Percentiles rank a stretch among this genome's conserved stretches.
Conservation (phyloP, 2,888 invertebrate genomes). For the Drosophila hamatofila region DNA sequence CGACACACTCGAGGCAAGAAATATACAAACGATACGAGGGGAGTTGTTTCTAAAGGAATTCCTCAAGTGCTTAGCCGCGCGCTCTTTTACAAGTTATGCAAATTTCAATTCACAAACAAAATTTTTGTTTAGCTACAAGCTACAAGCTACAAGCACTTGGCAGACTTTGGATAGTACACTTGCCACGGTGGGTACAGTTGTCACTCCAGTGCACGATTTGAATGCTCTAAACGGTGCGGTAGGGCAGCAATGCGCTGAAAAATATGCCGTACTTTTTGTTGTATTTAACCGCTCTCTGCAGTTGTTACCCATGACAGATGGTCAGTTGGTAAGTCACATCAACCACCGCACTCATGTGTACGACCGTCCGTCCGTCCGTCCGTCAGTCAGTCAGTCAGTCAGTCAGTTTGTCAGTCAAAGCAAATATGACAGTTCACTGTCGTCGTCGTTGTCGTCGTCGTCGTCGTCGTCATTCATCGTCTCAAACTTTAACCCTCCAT, state of each 20-base stretch:
- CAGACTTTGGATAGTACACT: conserved; percentile 50
- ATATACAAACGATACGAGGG: conserved; percentile 43
- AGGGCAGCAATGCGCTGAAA: conserved; percentile 50
- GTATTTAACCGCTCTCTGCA: conserved; percentile 16
- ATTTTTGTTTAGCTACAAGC: conserved; percentile 36
- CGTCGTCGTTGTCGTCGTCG: conserved; percentile 39
- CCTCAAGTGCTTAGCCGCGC: conserved; percentile 57
- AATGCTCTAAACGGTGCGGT: conserved; percentile 48
- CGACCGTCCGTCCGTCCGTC: conserved; percentile 43
- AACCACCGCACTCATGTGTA: conserved; percentile 61
- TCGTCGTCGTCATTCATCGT: conserved; percentile 45
- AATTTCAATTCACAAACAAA: conserved; percentile 45
- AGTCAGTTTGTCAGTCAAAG: conserved; percentile 59
- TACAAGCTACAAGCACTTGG: conserved; percentile 52
- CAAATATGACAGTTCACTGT: conserved; percentile 79
- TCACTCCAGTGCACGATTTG: conserved; percentile 66
- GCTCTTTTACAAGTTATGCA: conserved; percentile 69
- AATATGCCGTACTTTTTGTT: conserved; percentile 62
- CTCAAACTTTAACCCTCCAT: conserved; percentile 73
- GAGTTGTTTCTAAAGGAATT: conserved; percentile 66
- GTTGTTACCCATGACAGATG: conserved; percentile 79
- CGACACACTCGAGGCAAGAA: conserved; percentile 65
- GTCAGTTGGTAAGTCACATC: conserved; percentile 81
- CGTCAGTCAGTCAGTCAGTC: conserved; percentile 49
- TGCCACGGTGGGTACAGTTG: conserved; percentile 73